Conservation (phyloP, 2,113 vertebrate genomes). For the Sturnus vulgaris region DNA sequence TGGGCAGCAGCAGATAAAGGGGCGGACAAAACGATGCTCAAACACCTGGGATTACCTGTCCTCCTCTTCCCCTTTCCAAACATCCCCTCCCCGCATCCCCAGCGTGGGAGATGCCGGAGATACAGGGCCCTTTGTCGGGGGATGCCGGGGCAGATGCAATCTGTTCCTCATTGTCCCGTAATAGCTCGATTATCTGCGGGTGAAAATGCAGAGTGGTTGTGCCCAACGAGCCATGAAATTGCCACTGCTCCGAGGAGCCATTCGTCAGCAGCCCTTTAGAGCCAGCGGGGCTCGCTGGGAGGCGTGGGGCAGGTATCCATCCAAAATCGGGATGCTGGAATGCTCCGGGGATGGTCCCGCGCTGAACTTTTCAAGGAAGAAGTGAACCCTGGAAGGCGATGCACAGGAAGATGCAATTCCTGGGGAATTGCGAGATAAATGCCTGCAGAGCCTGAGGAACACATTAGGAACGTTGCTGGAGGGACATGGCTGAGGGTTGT, state of each 20-base stretch:
- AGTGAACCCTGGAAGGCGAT: slow-evolving; percentile 54
- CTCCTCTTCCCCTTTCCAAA: background rate
- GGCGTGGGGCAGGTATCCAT: slow-evolving; percentile 36
- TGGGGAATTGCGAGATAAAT: background rate
- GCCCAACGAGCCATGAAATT: slow-evolving; percentile 61
- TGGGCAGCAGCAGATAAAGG: background rate
- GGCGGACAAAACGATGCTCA: background rate
- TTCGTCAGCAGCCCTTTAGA: slow-evolving; percentile 28
- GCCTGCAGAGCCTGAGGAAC: background rate
- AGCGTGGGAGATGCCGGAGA: background rate
- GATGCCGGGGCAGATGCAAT: slow-evolving; percentile 14
- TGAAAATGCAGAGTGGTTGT: slow-evolving; percentile 26
- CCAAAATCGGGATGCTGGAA: slow-evolving; percentile 51
- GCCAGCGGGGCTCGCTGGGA: background rate
- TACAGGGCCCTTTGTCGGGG: background rate
- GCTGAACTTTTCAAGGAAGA: slow-evolving; percentile 32
- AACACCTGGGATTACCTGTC: slow-evolving; percentile 3
- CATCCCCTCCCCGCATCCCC: background rate
- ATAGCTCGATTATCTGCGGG: slow-evolving; percentile 56
- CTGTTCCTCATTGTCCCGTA: slow-evolving; percentile 55
- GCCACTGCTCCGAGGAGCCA: slow-evolving; percentile 1
- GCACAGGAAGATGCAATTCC: background rate
- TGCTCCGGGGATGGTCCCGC: background rate
- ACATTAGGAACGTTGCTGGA: background rate
- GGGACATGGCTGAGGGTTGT: background rate